Evolutionary conservation across 2,113 vertebrate genomes (phyloP).

Genomic region (Myotis yumanensis): DNA sequence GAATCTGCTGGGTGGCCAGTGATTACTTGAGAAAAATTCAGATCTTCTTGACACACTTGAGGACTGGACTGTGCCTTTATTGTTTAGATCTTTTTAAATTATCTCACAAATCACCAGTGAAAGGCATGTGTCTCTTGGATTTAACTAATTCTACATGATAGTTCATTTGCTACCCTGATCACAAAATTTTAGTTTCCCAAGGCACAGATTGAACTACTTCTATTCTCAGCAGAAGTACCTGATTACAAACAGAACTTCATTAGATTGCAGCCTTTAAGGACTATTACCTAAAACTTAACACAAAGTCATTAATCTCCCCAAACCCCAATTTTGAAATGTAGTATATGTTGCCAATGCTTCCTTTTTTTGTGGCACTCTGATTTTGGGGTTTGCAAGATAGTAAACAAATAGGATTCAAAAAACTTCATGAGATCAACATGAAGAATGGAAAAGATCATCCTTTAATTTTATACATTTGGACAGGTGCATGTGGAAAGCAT

Average conservation of each 20-base stretch:
- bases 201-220: neutral
- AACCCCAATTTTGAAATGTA: neutral
- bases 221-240: neutral
- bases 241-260: neutral
- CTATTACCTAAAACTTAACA: neutral
- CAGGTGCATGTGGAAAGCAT: neutral
- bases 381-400: neutral
- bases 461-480: neutral
- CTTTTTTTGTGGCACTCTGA: neutral
- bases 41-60: neutral
- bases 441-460: neutral
- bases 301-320: neutral
- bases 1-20: neutral
- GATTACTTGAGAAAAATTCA: neutral
- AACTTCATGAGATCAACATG: neutral
- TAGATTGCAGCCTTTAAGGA: slow-evolving; percentile 31
- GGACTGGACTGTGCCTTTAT: neutral
- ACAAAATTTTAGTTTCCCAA: slow-evolving; percentile 6
- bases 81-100: neutral
- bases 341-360: neutral
- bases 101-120: neutral
- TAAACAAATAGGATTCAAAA: slow-evolving; percentile 3
- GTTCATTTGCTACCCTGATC: slow-evolving; percentile 21
- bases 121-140: neutral
- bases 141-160: neutral